Percentiles rank a stretch among this genome's conserved stretches.
Conservation (phyloP, 23 tunicate genomes). For the Oikopleura dioica region DNA sequence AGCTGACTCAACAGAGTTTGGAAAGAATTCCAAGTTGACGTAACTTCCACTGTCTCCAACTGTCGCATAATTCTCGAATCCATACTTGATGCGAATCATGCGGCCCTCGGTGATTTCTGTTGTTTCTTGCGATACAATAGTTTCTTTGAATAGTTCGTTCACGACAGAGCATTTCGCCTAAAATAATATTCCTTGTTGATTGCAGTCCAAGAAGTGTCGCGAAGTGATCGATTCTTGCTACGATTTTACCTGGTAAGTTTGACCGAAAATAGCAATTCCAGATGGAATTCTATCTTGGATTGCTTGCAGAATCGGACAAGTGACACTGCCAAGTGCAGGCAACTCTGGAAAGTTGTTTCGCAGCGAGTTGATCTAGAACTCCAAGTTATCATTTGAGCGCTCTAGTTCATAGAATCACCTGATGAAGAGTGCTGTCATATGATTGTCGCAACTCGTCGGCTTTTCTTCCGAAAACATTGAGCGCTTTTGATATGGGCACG, state of each 20-base stretch:
- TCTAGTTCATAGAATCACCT: not conserved
- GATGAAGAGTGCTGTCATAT: not conserved
- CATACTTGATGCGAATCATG: not conserved
- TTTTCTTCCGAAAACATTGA: not conserved
- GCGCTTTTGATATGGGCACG: not conserved
- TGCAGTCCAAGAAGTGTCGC: too few relatives aligned
- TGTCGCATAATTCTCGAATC: not conserved
- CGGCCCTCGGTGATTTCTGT: slow-evolving; percentile 1
- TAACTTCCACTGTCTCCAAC: not conserved
- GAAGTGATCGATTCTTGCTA: too few relatives aligned
- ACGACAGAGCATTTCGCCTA: slow-evolving; percentile 9
- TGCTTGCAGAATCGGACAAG: not conserved
- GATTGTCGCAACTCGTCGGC: slow-evolving; percentile 3
- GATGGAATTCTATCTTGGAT: not conserved
- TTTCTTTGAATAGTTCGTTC: not conserved
- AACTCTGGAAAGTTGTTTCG: not conserved
- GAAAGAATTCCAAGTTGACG: not conserved
- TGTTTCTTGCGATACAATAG: not conserved
- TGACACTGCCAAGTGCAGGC: not conserved
- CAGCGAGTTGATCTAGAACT: not conserved
- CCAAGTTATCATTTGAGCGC: not conserved
- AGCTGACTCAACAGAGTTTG: not conserved
- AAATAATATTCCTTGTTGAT: too few relatives aligned
- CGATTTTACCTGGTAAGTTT: slow-evolving; percentile 10
- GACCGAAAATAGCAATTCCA: slow-evolving; percentile 2